Conservation (phyloP, 2,888 invertebrate genomes). For the Drosophila suboccidentalis region DNA sequence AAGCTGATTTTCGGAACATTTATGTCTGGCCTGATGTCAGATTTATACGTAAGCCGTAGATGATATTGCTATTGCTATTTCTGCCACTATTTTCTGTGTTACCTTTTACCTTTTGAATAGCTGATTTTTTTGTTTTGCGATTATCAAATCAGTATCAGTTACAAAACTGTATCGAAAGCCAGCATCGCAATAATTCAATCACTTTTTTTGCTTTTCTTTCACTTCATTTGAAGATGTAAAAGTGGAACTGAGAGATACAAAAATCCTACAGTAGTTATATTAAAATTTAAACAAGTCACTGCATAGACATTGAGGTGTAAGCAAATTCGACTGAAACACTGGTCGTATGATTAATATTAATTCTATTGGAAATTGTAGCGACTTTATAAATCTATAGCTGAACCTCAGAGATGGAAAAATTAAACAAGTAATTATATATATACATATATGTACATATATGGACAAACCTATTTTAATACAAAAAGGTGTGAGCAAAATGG, state of each 20-base stretch:
- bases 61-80: conserved; percentile 10
- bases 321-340: not conserved
- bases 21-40: conserved; percentile 26
- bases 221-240: not conserved
- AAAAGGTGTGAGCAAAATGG: no score
- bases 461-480: no score
- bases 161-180: conserved; percentile 2
- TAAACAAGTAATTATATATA: no score
- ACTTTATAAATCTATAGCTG: no score
- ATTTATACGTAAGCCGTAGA: conserved; percentile 30
- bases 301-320: not conserved
- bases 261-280: not conserved
- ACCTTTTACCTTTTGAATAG: conserved; percentile 5
- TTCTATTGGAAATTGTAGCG: no score
- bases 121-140: conserved; percentile 6
- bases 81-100: not conserved
- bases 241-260: not conserved
- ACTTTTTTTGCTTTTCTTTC: conserved; percentile 4
- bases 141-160: conserved; percentile 20
- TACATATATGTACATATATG: no score
- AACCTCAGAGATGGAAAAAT: no score
- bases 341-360: not conserved
- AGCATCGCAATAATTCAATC: conserved; percentile 15
- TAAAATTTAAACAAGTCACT: not conserved
- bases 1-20: conserved; percentile 41